A percentile compares a stretch with the other conserved stretches of the same genome.
Conservation (phyloP, 2,113 vertebrate species). For the Aphelocoma coerulescens region DNA sequence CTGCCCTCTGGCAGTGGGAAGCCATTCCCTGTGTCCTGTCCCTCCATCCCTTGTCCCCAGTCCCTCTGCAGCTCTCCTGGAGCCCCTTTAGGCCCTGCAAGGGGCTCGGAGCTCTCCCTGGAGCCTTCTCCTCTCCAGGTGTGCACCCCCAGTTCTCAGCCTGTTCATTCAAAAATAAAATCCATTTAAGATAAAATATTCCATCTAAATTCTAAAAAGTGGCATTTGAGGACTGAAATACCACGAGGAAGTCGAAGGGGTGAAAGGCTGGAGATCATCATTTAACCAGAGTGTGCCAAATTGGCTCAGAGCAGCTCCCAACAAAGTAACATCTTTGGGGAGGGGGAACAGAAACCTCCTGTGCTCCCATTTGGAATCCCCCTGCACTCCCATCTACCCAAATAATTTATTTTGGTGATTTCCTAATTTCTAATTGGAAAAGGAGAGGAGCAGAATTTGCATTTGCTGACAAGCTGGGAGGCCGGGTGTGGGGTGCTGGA, state of each 20-base stretch:
- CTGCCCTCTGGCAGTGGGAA: neutral
- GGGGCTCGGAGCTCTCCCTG: neutral
- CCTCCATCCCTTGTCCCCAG: neutral
- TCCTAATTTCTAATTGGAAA: neutral
- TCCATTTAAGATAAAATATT: neutral
- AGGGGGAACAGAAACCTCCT: neutral
- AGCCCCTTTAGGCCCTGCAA: fast-evolving
- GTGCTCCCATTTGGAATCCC: neutral
- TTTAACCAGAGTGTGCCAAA: neutral
- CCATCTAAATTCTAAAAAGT: neutral
- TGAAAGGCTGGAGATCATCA: neutral
- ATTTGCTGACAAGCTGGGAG: neutral
- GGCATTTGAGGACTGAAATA: neutral
- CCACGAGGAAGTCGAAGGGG: fast-evolving
- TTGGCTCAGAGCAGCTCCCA: neutral
- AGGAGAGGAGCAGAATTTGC: neutral
- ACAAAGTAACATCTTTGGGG: neutral
- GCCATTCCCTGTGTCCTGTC: neutral
- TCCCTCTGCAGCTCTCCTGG: neutral
- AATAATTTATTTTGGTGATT: neutral
- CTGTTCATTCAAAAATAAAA: neutral
- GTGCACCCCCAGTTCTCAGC: neutral
- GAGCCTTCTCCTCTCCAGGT: neutral
- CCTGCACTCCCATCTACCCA: neutral
- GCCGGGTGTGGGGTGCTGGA: neutral